Base-by-base conservation (phyloP, 1,140 invertebrate genomes). In the Drosophila elegans region DNA sequence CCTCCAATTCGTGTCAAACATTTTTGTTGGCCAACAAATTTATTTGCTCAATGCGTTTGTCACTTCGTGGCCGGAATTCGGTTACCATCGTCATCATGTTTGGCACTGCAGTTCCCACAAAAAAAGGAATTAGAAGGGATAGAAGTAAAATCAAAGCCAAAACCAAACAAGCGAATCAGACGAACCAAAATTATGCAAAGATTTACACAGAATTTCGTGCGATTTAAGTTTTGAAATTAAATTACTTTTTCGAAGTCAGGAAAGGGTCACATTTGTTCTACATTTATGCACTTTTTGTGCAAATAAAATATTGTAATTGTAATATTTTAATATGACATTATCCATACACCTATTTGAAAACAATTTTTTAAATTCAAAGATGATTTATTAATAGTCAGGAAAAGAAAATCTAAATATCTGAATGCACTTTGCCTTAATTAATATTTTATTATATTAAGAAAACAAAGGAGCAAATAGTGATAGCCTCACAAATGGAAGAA, bases 21-120 rank as follows among this genome's bases (percentile, higher is more conserved):
- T 55, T 71, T 56, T 71, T 83, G 53, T 75, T 69, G 64, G 60
- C 45, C 71, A 83, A 69, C 56, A 80, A 76, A 74, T 71, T 55
- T 74, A 78, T 74, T 78, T 86, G 51, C 74, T 74, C 67, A 73
- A 66, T 74, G 67, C 78, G 60, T 67, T 76, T 63, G 57, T 32
- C 72, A 60, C 76, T 80, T 75, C 68, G 79, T 60, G 74, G 64
- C 49, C 69, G 72, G 72, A 73, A 73, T 66, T 67, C 61, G 53
- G 73, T 75, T 75, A 36, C 69, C 51, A 52, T 63, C 57, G 57
- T 45, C 69, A 71, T 59, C 67, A 60, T 72, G 54, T 48, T 73
- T 52, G 61, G 46, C 59, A 13, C 29, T 69, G 57, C 71, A 80
- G 39, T 48, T 45, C 9, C 13, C 12, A 4, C 27, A 56, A 39